A percentile compares a stretch with the other conserved stretches of the same genome.
phyloP scores from a whole-genome alignment of 2,797 vertebrate species.

The Onychomys torridus region DNA sequence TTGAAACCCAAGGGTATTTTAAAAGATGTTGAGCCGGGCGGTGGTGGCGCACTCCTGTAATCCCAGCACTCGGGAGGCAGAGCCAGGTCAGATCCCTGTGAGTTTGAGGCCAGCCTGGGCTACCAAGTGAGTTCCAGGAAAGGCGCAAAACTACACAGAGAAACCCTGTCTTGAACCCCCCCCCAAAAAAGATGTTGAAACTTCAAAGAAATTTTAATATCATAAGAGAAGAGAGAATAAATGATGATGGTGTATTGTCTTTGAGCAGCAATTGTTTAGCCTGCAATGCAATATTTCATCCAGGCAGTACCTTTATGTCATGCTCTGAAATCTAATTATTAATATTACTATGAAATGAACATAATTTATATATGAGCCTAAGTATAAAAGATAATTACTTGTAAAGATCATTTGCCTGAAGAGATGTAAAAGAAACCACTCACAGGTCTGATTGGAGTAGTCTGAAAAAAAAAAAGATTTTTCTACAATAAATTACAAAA shows the following conservation, averaged over 20 bases:
- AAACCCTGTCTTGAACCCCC: too few relatives aligned
- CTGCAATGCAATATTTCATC: constrained; percentile 10
- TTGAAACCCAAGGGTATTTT: background rate
- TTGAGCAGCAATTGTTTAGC: background rate
- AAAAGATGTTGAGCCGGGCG: too few relatives aligned
- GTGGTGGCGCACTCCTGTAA: too few relatives aligned
- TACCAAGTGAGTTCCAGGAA: too few relatives aligned
- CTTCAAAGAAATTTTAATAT: background rate
- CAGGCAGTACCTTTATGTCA: constrained; percentile 22
- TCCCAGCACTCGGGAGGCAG: too few relatives aligned
- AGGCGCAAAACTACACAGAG: too few relatives aligned
- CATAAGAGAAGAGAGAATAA: background rate
- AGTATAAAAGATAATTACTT: constrained; percentile 58
- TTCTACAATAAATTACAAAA: constrained; percentile 30
- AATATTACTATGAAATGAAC: constrained; percentile 48
- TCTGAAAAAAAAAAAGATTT: background rate
- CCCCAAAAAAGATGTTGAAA: background rate
- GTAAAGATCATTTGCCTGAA: constrained; percentile 60
- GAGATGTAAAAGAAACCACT: constrained; percentile 23
- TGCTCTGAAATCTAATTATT: constrained; percentile 38
- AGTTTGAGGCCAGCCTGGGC: too few relatives aligned
- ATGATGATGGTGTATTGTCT: background rate
- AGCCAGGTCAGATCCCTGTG: too few relatives aligned
- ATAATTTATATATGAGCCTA: constrained; percentile 43
- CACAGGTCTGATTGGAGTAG: background rate